These are phyloP conservation scores for Archilochus colubris DNA, from an alignment of 2,113 vertebrate genomes.

Conservation along the genomic window DNA sequence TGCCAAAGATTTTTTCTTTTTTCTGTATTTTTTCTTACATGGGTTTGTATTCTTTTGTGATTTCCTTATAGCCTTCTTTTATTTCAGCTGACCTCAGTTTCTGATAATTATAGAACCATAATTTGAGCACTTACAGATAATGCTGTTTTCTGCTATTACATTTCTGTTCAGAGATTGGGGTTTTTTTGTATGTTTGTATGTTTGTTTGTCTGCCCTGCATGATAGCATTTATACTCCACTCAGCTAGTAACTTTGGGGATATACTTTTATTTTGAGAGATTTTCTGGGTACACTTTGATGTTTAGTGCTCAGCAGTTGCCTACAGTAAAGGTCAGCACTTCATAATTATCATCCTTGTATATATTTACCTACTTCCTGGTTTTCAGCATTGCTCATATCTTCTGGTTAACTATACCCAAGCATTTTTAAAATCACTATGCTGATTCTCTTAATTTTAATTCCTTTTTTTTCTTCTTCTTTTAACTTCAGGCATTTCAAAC, in stretches of 20 bases:
- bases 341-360: neutral
- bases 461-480: neutral
- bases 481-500: neutral
- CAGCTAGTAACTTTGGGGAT: neutral
- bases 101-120: neutral
- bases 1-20: neutral
- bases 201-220: neutral
- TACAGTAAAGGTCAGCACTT: neutral
- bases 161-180: neutral
- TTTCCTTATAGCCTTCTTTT: neutral
- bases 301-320: neutral
- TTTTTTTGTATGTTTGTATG: neutral
- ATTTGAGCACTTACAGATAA: neutral
- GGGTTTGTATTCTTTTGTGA: neutral
- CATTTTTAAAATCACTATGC: neutral
- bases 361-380: constrained; percentile 34
- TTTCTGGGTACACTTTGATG: neutral
- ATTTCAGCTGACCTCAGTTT: neutral
- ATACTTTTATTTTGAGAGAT: neutral
- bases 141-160: neutral
- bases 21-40: neutral
- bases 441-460: neutral
- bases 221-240: neutral
- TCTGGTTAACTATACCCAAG: neutral
- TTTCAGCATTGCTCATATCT: neutral